Evolutionary conservation across 2,888 invertebrate genomes (phyloP), one percentile per base, ranked within the genome.

Genomic region (Protonemura montana): DNA sequence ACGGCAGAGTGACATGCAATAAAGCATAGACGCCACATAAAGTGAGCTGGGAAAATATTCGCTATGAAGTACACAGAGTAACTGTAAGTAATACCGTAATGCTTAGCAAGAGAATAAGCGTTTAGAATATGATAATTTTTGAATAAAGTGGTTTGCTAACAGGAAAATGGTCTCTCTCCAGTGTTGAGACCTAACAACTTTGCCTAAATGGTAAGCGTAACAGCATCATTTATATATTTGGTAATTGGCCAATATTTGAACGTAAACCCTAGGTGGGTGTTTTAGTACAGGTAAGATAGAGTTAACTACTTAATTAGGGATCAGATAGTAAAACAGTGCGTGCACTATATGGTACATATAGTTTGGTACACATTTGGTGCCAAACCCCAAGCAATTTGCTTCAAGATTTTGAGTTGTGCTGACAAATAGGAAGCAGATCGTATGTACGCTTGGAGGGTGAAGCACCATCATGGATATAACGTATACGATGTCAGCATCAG

Each of bases 201-300:
- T 21, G 13, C 13, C 59, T 21, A 59, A 59, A 59, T 59, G 59
- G 16, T 21, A 21, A 2, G 59, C 59, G 59, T 59, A 59, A 59
- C 21, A 59, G 59, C 59, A 1, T 10, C 59, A 21, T 59, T 59
- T 59, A 59, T 59, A 59, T 59, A 21, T 59, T 59, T 59, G 59
- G 59, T 59, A 59, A 59, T 59, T 59, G 59, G 59, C 59, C 59
- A 59, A 59, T 59, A 59, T 59, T 59, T 59, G 59, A 59, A 59
- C 13, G 59, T 10, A 21, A 59, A 59, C 59, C 13, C 16, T 21
- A 59, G 59, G 59, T 59, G 59, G 7, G 35, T 59, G 13, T 59
- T n/a, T n/a, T n/a, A n/a, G n/a, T n/a, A n/a, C n/a, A 59, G 59
- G 59, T 59, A 59, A 59, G 59, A 59, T 59, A 59, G 1, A 3